Conservation (phyloP, 2,888 invertebrate genomes). For the Taphrorychus bicolor region DNA sequence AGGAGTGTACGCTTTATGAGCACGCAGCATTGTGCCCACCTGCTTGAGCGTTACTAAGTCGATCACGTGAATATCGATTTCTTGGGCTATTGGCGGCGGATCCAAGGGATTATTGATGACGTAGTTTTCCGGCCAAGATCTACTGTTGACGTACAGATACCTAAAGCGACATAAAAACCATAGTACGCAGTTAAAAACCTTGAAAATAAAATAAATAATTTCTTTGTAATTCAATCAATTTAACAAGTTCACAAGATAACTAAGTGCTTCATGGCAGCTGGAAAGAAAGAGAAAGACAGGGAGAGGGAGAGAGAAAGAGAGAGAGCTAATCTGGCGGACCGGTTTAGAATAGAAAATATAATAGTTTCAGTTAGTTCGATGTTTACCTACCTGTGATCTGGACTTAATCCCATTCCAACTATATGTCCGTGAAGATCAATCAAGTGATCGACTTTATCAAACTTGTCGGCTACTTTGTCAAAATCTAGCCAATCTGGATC, state of each 20-base stretch:
- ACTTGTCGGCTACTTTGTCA: constrained; percentile 71
- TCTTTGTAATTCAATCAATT: no score
- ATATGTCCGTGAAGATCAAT: constrained; percentile 87
- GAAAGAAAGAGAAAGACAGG: no score
- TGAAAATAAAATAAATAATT: no score
- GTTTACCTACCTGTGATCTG: constrained; percentile 71
- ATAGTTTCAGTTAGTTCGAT: no score
- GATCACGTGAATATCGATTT: constrained; percentile 87
- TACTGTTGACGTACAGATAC: constrained; percentile 82
- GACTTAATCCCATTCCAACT: constrained; percentile 85
- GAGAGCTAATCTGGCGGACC: no score
- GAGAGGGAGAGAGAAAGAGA: no score
- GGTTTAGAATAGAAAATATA: no score
- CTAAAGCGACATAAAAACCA: constrained; percentile 58
- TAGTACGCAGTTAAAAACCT: no score
- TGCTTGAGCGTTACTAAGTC: constrained; percentile 77
- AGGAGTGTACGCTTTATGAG: constrained; percentile 83
- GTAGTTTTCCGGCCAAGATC: constrained; percentile 82
- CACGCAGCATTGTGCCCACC: constrained; percentile 78
- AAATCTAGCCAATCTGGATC: constrained; percentile 75
- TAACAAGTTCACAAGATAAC: no score
- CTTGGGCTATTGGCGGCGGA: constrained; percentile 85
- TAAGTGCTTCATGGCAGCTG: no score
- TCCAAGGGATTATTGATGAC: constrained; percentile 76
- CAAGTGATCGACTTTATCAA: constrained; percentile 78